Evolutionary conservation across 2,797 vertebrate genomes (phyloP).

Genomic region (Rachycentron canadum): DNA sequence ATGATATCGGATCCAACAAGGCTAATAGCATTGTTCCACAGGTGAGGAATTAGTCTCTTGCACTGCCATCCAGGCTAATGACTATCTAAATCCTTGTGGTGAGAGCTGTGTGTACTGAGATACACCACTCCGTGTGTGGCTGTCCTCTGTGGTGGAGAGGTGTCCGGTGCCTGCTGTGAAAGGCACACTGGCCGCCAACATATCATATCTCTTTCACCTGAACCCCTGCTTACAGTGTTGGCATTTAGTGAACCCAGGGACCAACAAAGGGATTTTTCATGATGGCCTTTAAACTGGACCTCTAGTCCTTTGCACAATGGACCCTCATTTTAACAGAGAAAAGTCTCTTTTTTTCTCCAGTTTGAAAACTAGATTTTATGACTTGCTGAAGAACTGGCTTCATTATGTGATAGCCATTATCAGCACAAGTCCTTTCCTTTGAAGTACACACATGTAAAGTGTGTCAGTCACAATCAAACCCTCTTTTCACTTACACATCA

Average conservation of each 20-base stretch:
- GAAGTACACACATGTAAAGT: conserved; percentile 65
- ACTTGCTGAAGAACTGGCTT: conserved; percentile 34
- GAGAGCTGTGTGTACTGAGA: conserved; percentile 41
- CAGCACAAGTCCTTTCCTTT: conserved; percentile 57
- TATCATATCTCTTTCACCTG: conserved; percentile 68
- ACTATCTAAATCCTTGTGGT: conserved; percentile 53
- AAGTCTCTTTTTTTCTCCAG: conserved; percentile 16
- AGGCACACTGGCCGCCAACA: conserved; percentile 62
- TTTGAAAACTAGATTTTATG: conserved; percentile 8
- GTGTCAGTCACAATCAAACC: conserved; percentile 69
- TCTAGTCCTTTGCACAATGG: conserved; percentile 25
- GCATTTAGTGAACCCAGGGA: conserved; percentile 72
- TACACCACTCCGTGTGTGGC: conserved; percentile 54
- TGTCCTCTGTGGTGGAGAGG: conserved; percentile 59
- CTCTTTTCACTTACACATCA: conserved; percentile 69
- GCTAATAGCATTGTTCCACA: conserved; percentile 36
- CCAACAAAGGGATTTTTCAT: conserved; percentile 61
- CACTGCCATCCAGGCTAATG: conserved; percentile 30
- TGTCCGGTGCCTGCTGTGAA: conserved; percentile 62
- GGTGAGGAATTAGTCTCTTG: conserved; percentile 48
- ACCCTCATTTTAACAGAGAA: conserved; percentile 8
- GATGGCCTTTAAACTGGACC: conserved; percentile 63
- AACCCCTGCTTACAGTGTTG: conserved; percentile 72
- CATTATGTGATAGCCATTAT: conserved; percentile 44
- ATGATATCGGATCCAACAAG: conserved; percentile 22